Conservation (phyloP, 1,140 invertebrate genomes). For the Aphaenogaster ashmeadi region DNA sequence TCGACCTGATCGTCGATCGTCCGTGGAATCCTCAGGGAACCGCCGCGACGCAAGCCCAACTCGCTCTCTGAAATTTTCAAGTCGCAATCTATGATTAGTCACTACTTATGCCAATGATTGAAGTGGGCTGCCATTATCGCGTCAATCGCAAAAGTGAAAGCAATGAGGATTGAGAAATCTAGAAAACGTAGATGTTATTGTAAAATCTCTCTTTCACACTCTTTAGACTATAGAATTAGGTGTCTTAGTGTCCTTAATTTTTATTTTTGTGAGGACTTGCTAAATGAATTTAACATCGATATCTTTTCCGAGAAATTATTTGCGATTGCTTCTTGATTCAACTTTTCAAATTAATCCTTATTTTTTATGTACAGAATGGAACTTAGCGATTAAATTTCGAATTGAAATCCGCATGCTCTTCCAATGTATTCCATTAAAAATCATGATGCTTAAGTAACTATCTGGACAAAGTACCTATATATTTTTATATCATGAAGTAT, state of each 20-base stretch:
- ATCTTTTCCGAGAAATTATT: background rate
- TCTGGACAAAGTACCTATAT: background rate
- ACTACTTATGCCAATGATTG: background rate
- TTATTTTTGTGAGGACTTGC: background rate
- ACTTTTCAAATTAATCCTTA: background rate
- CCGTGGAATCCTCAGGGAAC: constrained; percentile 78
- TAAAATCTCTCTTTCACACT: background rate
- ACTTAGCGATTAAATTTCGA: background rate
- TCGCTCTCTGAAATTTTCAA: constrained; percentile 80
- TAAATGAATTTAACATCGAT: background rate
- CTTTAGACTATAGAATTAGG: background rate
- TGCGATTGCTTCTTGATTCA: background rate
- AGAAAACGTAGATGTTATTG: background rate
- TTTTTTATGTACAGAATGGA: background rate
- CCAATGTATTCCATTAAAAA: background rate
- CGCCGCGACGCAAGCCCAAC: constrained; percentile 76
- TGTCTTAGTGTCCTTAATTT: background rate
- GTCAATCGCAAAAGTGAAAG: constrained; percentile 28
- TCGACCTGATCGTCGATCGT: constrained; percentile 34
- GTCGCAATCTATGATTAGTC: background rate
- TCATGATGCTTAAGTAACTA: background rate
- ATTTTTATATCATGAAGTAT: background rate
- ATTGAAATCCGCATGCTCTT: background rate
- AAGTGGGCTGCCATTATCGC: background rate
- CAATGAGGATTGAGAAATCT: background rate